These are phyloP conservation scores for Spea hammondii DNA, from an alignment of 2,797 vertebrate species.

Conservation along the genomic window DNA sequence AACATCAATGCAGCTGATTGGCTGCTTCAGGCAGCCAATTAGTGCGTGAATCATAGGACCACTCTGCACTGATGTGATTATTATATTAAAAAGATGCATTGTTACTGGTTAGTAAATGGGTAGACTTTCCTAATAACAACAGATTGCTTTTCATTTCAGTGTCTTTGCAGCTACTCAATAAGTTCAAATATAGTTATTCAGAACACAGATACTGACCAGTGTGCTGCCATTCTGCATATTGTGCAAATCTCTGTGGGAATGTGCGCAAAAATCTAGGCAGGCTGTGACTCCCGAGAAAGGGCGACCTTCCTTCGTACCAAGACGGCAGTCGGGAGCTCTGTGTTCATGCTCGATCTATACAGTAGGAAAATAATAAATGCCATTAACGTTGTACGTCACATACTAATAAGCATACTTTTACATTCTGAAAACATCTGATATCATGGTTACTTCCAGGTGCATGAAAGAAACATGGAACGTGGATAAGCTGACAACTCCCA, in stretches of 20 bases:
- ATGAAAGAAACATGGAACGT: no score
- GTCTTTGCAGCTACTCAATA: no score
- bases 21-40: no score
- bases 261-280: constrained; percentile 96
- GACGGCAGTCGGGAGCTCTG: constrained; percentile 87
- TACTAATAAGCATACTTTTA: no score
- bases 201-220: constrained; percentile 74
- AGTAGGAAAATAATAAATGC: constrained; percentile 29
- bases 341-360: constrained; percentile 90
- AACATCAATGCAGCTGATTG: no score
- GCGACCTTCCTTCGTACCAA: constrained; percentile 89
- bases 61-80: no score
- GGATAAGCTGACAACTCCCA: no score
- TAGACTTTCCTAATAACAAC: neutral
- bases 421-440: no score
- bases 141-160: no score
- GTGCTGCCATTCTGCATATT: constrained; percentile 98
- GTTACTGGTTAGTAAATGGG: neutral
- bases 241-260: constrained; percentile 95
- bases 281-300: constrained; percentile 98
- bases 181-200: neutral
- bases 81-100: no score
- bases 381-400: neutral
- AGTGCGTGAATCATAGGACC: no score
- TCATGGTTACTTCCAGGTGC: no score